Base-by-base conservation (phyloP, 2,888 invertebrate genomes). In the Exephanes ischioxanthus region DNA sequence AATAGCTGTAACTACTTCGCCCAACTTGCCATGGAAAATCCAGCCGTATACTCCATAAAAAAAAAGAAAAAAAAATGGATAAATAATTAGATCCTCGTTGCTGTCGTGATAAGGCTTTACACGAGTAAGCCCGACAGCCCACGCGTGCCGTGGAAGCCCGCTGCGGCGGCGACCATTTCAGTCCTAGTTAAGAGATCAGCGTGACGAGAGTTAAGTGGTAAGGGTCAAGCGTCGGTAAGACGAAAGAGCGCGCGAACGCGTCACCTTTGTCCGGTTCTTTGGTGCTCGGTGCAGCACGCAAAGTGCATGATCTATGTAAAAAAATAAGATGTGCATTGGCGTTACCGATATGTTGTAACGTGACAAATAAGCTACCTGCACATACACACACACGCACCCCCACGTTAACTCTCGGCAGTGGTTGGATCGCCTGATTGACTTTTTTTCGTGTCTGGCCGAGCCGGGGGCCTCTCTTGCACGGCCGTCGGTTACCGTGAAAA, bases 171-270 rank as follows among this genome's bases (percentile, higher is more conserved):
- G 63, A 61, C 41, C 75, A 67, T 70, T 76, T 73, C 79, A 83
- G 78, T 79, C 76, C 45, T 33, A 82, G 79, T 82, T 67, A 79
- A 79, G 75, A 80, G 79, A 82, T 82, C 82, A 82, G 58, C 83
- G 72, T 51, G 78, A 71, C 81, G 55, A 70, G 68, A 70, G 51
- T 81, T 77, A 83, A 83, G 75, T 80, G 72, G 72, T 45, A 72
- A 76, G 63, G 83, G 79, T 85, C 71, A 83, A 85, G 45, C 78
- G 66, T 61, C 58, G 75, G 75, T 85, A 73, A 70, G 58, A 85
- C 75, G 37, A 51, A 30, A 51, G 63, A 67, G 72, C 78, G 68
- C 78, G 70, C 71, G 71, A 66, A 76, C 48, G 53, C 53, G 11
- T 76, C 33, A 22, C 33, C 53, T 63, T 63, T 63, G 30, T 26